Conservation (phyloP, 2,797 vertebrate genomes). For the Pseudotriccus pelzelni region DNA sequence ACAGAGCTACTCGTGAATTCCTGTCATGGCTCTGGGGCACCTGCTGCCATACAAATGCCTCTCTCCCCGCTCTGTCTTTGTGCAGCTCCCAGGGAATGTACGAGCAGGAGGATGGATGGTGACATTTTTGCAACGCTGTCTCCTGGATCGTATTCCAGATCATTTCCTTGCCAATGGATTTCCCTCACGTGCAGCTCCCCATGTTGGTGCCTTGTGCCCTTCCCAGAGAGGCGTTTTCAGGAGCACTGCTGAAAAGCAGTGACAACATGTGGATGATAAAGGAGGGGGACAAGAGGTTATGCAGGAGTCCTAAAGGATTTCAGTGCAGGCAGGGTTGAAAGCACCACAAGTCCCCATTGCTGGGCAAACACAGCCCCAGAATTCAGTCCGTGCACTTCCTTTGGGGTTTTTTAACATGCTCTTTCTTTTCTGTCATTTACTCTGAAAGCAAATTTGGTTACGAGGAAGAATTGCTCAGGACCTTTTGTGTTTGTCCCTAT, state of each 20-base stretch:
- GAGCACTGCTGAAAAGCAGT: neutral
- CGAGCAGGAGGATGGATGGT: slow-evolving; percentile 20
- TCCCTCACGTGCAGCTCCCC: neutral
- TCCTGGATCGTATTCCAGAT: neutral
- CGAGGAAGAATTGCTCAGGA: neutral
- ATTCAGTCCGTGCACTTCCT: neutral
- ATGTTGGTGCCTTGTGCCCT: neutral
- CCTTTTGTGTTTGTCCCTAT: neutral
- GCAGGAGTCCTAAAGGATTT: neutral
- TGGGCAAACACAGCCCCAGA: neutral
- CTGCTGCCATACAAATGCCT: slow-evolving; percentile 25
- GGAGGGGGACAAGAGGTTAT: neutral
- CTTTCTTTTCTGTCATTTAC: neutral
- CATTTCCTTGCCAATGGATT: slow-evolving; percentile 14
- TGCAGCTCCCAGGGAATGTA: slow-evolving; percentile 22
- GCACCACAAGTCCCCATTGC: neutral
- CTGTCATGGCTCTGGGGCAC: neutral
- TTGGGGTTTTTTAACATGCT: neutral
- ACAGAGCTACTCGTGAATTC: neutral
- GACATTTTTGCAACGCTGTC: neutral
- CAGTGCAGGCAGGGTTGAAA: neutral
- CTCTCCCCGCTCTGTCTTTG: neutral
- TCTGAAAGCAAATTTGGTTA: neutral
- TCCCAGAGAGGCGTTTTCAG: neutral
- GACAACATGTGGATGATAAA: slow-evolving; percentile 1